Evolutionary conservation across 2,113 vertebrate species (phyloP), one percentile per base, ranked within the genome.

Genomic region (Toxotes chatareus): DNA sequence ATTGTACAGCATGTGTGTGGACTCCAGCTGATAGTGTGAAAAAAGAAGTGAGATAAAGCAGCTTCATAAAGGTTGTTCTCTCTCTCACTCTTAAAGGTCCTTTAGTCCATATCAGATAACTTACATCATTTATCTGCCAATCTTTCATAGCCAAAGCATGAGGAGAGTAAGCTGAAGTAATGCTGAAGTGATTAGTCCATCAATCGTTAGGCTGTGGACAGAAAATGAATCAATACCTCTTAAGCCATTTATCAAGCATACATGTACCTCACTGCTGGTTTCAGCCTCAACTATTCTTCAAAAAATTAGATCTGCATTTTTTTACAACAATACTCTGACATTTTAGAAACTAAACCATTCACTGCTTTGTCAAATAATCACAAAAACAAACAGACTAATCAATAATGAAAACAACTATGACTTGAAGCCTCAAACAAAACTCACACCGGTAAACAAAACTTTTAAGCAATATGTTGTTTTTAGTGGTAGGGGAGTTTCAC

Each of bases 1-100:
- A 19, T 23, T 66, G 42, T 12, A 40, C 10, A 60, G 17, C 66
- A 63, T 66, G 27, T 27, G n/a, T 51, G 42, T 57, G 49, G 56
- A 49, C 49, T 38, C 4, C 51, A 67, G 38, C 55, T 62, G 27
- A 63, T n/a, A 49, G 44, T 5, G 5, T 21, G 57, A 47, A 46
- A 44, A 79, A 66, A 44, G 73, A 66, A 19, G 10, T 17, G 1
- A 40, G 81, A 72, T n/a, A n/a, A 38, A 27, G 38, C 17, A 14
- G 46, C 12, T 2, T 51, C 42, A n/a, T 27, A 0, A 11, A 16
- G 4, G 5, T 16, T 17, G 5, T 38, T 53, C 4, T 11, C 32
- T 32, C 19, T 10, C 13, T 76, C 32, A 38, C 4, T 38, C 36
- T 38, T 49, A 8, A 69, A 56, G 4, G 38, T 71, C 64, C 14